Base-by-base conservation (phyloP, 2,113 vertebrate genomes). In the Ivindomyrus marchei region DNA sequence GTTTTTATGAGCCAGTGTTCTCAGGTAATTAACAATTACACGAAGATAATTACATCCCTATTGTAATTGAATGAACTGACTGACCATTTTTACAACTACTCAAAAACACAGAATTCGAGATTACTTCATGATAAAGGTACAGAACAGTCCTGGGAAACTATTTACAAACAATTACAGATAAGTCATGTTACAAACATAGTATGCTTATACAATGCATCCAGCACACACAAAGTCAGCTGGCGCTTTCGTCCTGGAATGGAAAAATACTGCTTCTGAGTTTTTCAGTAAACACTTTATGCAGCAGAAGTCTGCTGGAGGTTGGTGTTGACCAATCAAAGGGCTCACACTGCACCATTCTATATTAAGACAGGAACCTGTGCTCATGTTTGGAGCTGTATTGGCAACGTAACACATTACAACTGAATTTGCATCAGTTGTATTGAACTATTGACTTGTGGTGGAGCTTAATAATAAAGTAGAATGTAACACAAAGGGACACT, bases 181-280 rank as follows among this genome's bases (percentile, higher is more conserved):
- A 86, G 39, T 19, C 21, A 88, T 53, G 86, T 80, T 45, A 90
- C 86, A 90, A 83, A 86, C 46, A 90, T 1, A 80, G 42, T 50
- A 13, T 89, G 21, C 10, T 13, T 45, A 36, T 89, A 19, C 21
- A 39, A 85, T 53, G 3, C 50, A 17, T 87, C 50, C 89, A 62
- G 50, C 31, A 21, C 50, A 89, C 49, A 80, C 70, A 83, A 42
- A 45, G 31, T 53, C 49, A 89, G 31, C 36, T 39, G 52, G 19
- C 15, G 9, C 19, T 56, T 53, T 84, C 9, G 56, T 46, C 39
- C 19, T 56, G 24, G 52, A 83, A 56, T n/a, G 31, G 17, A 80
- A 80, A 80, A 80, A 80, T 19, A 84, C 19, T 80, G 46, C 19
- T 36, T 39, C 17, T 11, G 39, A 49, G 17, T 46, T 39, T 62